phyloP scores from a whole-genome alignment of 2,888 invertebrate species.

The Adelphocoris suturalis region DNA sequence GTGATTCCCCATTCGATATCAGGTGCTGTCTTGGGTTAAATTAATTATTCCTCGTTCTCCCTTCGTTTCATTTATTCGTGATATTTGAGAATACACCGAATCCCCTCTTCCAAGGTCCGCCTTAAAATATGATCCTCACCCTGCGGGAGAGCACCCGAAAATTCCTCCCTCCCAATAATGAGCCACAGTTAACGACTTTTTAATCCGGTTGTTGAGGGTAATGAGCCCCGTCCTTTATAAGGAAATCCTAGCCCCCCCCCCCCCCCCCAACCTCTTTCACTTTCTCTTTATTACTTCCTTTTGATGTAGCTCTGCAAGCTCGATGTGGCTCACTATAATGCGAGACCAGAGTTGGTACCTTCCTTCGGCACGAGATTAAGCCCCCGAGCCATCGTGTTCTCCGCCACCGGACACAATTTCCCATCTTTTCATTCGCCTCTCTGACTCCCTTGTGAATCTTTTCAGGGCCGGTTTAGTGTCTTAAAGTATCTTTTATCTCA shows the following conservation, averaged over 20 bases:
- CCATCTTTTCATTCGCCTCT: neutral
- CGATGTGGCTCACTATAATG: neutral
- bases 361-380: constrained; percentile 11
- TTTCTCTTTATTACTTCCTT: constrained; percentile 36
- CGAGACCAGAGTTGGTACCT: neutral
- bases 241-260: neutral
- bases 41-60: too few species aligned
- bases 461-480: too few species aligned
- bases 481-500: too few species aligned
- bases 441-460: neutral
- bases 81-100: too few species aligned
- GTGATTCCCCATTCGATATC: too few species aligned
- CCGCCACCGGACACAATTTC: constrained; percentile 13
- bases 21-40: too few species aligned
- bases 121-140: neutral
- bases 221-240: constrained; percentile 24
- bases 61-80: too few species aligned
- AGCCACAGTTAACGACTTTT: constrained; percentile 47
- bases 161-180: constrained; percentile 18
- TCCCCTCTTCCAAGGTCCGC: too few species aligned
- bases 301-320: neutral
- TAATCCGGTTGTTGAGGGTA: constrained; percentile 48
- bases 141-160: neutral
- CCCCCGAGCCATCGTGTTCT: constrained; percentile 3
- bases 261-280: neutral